Percentiles rank a stretch among this genome's conserved stretches.
Evolutionary conservation across 2,113 vertebrate genomes (phyloP).

Genomic region (Megaceryle maxima): DNA sequence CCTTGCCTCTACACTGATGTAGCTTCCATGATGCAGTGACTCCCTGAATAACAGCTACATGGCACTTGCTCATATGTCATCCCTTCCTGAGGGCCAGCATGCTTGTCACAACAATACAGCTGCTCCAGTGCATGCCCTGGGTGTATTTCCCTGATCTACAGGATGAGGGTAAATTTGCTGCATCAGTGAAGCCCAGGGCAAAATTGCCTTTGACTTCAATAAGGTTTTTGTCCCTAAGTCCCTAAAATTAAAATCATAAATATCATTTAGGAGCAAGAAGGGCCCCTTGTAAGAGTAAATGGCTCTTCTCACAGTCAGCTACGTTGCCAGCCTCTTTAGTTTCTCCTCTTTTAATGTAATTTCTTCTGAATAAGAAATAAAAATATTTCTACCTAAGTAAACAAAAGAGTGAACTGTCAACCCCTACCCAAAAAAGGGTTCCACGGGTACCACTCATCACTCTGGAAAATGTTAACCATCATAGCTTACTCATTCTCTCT

Average conservation of each 20-base stretch:
- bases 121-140: neutral
- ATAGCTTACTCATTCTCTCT: neutral
- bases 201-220: neutral
- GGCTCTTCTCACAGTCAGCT: neutral
- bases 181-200: neutral
- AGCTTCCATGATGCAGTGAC: neutral
- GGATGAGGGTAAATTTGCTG: neutral
- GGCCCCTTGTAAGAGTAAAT: neutral
- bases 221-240: neutral
- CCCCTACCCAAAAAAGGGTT: neutral
- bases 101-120: neutral
- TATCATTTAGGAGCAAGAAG: neutral
- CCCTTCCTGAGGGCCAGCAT: fast-evolving
- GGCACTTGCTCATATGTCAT: neutral
- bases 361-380: neutral
- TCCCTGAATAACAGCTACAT: fast-evolving
- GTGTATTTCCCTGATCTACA: neutral
- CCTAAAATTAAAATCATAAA: neutral
- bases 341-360: neutral
- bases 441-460: fast-evolving
- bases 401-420: neutral
- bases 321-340: neutral
- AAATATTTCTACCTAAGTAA: neutral
- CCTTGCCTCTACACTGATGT: neutral
- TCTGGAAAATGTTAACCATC: neutral